Base-by-base conservation (phyloP, 2,797 vertebrate species). In the Paratrypauchen microcephalus region DNA sequence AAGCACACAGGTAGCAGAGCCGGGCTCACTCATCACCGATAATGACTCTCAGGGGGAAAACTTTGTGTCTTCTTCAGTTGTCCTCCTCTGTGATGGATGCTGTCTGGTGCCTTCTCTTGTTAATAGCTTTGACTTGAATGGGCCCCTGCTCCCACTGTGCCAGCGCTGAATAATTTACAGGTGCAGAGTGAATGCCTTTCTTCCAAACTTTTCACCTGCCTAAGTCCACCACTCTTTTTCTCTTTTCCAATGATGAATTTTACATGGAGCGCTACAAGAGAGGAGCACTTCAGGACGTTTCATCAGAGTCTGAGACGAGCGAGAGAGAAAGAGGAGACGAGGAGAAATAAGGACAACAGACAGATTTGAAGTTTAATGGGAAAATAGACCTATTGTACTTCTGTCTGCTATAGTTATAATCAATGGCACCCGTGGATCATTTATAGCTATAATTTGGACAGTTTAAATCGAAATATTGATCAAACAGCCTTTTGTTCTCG, bases 81-180 rank as follows among this genome's bases (percentile, higher is more conserved):
- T 5, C 28, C 6, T 50, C 47, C 2, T 11, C n/a, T 23, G n/a
- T 55, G n/a, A 23, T 55, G n/a, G n/a, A 23, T 23, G n/a, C 50
- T 1, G 55, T 56, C 55, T 56, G 55, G 23, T 79, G 65, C 73
- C 21, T 30, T 76, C 65, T 16, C 15, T 47, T 59, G 41, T 62
- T 80, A 79, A 80, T 78, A 66, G 77, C 83, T 73, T 70, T 69
- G 79, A 87, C 84, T 79, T 83, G 76, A 56, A 64, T 65, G 15
- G 78, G 75, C 65, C 71, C 77, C 71, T 24, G 67, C 72, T 85
- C 72, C 78, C 55, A 4, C 23, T 0, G 55, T 5, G 24, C 12
- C 59, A 0, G 2, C 28, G 70, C 66, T 88, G 60, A 89, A 88
- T 91, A 83, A 90, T 89, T 86, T 72, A 89, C 9, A 9, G 45